Conservation (phyloP, 2,113 vertebrate genomes). For the Dromas ardeola region DNA sequence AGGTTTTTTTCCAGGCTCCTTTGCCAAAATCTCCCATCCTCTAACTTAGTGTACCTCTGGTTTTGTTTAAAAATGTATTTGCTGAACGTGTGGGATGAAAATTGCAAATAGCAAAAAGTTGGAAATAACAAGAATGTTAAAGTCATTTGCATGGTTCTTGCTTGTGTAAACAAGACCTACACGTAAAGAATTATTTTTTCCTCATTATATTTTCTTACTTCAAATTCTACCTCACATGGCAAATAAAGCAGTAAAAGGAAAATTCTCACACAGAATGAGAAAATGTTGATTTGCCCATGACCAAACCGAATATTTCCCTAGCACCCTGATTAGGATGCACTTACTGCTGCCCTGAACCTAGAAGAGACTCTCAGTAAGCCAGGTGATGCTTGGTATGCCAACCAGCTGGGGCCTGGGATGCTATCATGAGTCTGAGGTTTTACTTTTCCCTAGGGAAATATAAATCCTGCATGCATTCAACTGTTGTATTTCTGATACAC, state of each 20-base stretch:
- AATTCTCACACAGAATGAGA: neutral
- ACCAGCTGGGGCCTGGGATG: neutral
- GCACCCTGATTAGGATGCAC: neutral
- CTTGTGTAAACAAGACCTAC: neutral
- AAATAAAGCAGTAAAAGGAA: neutral
- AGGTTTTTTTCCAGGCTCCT: neutral
- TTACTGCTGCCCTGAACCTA: neutral
- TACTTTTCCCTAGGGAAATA: constrained; percentile 32
- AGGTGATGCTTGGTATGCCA: neutral
- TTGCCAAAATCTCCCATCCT: neutral
- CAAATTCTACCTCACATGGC: neutral
- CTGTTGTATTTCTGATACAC: constrained; percentile 15
- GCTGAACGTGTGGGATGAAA: neutral
- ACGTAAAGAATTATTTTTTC: neutral
- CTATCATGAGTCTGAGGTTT: neutral
- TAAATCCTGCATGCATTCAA: neutral
- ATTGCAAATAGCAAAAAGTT: neutral
- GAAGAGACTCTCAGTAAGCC: neutral
- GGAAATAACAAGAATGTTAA: neutral
- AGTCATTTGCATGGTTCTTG: neutral
- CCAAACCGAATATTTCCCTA: neutral
- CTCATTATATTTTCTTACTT: neutral
- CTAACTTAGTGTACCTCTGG: neutral
- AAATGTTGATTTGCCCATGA: neutral
- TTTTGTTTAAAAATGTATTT: neutral